Evolutionary conservation across 2,113 vertebrate genomes (phyloP), one percentile per base, ranked within the genome.

Genomic region (Centropristis striata): DNA sequence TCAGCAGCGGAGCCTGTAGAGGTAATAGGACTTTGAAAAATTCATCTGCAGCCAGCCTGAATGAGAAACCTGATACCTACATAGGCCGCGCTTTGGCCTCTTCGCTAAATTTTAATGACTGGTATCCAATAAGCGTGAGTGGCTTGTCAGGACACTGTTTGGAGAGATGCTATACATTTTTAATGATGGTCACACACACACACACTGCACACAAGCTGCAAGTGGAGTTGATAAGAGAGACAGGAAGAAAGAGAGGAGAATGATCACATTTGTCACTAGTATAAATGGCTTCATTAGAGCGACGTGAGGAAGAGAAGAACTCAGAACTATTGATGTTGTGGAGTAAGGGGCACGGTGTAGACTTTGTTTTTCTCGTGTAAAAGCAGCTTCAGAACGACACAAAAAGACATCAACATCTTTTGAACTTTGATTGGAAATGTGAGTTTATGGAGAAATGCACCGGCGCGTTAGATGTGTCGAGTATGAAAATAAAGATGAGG

Each of bases 71-170:
- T 59, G 96, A 98, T 94, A 92, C 71, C 78, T 54, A 39, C 57
- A 77, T 11, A 15, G 86, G 72, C 79, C 86, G 81, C 71, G 90
- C 87, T 94, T 94, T 90, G 92, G 89, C 92, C 92, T 93, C 94
- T 94, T 91, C 81, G 78, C 94, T 97, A 94, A 92, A 96, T 96
- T 94, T 97, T 96, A 95, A 98, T 96, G 97, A 96, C 94, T 90
- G 88, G 86, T 96, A 96, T 96, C 96, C 94, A 92, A 93, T 97
- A 93, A 96, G 81, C 89, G 85, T 80, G 93, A 94, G 92, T 92
- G 95, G 89, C 93, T 94, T 94, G 92, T 95, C 88, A 75, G 89
- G 93, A 94, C 92, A 89, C 83, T 86, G 89, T 92, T 93, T 85
- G 75, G 88, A 91, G 87, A 90, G 88, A 88, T 63, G 70, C 80